These are phyloP conservation scores for Hybognathus amarus DNA, from an alignment of 2,797 vertebrate genomes.

Conservation along the genomic window DNA sequence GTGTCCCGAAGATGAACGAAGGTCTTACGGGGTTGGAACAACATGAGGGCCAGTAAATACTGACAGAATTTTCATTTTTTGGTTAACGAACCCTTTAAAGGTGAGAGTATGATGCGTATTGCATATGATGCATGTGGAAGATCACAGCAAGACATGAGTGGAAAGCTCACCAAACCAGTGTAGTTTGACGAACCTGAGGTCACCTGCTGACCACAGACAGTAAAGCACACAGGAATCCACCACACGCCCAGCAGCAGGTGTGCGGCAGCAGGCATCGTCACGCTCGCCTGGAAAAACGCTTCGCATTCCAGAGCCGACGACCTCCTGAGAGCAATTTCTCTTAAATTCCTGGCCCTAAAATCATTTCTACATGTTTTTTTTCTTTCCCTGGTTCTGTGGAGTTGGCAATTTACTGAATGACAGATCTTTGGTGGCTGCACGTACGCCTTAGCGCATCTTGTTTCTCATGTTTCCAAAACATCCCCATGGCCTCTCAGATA, in stretches of 20 bases:
- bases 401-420: slow-evolving; percentile 29
- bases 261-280: slow-evolving; percentile 32
- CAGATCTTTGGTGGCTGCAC: slow-evolving; percentile 11
- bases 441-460: background rate
- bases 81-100: too few species aligned
- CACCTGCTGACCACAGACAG: slow-evolving; percentile 3
- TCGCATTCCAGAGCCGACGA: slow-evolving; percentile 46
- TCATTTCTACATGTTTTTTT: background rate
- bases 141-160: slow-evolving; percentile 34
- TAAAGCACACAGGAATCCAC: background rate
- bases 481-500: slow-evolving; percentile 1
- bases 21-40: too few species aligned
- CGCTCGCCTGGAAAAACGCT: slow-evolving; percentile 20
- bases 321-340: slow-evolving; percentile 8
- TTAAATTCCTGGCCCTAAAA: slow-evolving; percentile 35
- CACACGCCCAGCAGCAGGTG: slow-evolving; percentile 35
- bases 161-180: background rate
- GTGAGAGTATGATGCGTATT: too few species aligned
- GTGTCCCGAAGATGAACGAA: too few species aligned
- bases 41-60: too few species aligned
- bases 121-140: slow-evolving; percentile 15
- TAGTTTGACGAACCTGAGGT: slow-evolving; percentile 15
- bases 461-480: slow-evolving; percentile 40
- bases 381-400: slow-evolving; percentile 1
- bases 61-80: too few species aligned